A percentile compares a stretch with the other conserved stretches of the same genome.
phyloP scores from a whole-genome alignment of 2,797 vertebrate genomes.

The Paguma larvata region DNA sequence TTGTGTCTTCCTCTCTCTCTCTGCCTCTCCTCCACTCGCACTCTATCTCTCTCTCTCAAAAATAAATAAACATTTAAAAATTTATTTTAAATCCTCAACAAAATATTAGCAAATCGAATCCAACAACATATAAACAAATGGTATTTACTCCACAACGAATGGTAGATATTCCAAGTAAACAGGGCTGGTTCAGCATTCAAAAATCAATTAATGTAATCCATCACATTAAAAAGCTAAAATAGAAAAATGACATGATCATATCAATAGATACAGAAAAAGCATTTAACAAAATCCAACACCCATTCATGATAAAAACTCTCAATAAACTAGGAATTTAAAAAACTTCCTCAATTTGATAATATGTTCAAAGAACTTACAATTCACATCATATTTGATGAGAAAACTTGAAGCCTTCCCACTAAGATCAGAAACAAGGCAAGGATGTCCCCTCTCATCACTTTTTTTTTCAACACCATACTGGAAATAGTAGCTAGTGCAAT shows the following conservation, averaged over 20 bases:
- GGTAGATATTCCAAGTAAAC: background rate
- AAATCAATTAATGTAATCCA: background rate
- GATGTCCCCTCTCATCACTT: background rate
- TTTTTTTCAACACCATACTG: background rate
- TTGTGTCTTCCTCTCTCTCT: too few species aligned
- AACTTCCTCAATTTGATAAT: background rate
- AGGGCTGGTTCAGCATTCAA: background rate
- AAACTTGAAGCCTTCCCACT: background rate
- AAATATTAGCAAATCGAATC: background rate
- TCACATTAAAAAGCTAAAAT: background rate
- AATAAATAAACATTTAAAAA: too few species aligned
- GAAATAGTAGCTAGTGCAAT: background rate
- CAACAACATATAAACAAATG: background rate
- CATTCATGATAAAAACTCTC: background rate
- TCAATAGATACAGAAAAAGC: background rate
- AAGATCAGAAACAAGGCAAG: background rate
- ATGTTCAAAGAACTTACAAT: background rate
- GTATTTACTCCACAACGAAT: background rate
- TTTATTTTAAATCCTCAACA: background rate
- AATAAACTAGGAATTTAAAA: background rate
- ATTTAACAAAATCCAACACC: background rate
- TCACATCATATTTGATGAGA: background rate
- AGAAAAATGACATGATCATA: background rate
- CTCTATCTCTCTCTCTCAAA: too few species aligned
- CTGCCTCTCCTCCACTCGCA: too few species aligned